Percentiles rank a stretch among this genome's conserved stretches.
Evolutionary conservation across 1,140 invertebrate species (phyloP).

Genomic region (Leguminivora glycinivorella): DNA sequence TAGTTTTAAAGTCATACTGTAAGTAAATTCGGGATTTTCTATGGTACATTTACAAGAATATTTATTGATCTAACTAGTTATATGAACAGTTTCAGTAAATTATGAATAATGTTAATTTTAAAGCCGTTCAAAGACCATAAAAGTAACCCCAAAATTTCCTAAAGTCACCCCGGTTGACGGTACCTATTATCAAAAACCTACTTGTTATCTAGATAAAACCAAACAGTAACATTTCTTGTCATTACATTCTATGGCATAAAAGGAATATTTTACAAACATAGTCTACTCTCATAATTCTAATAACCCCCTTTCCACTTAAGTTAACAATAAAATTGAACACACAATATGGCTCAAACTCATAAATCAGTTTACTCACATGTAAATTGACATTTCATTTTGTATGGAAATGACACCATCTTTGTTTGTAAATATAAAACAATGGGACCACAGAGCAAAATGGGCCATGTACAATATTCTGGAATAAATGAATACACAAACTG

Average conservation of each 20-base stretch:
- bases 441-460: conserved; percentile 8
- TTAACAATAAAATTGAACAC: not conserved
- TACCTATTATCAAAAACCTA: too few relatives aligned
- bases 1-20: too few relatives aligned
- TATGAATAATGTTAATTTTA: too few relatives aligned
- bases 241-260: not conserved
- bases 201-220: too few relatives aligned
- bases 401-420: conserved; percentile 28
- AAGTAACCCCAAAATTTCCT: too few relatives aligned
- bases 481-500: conserved; percentile 25
- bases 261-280: too few relatives aligned
- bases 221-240: not conserved
- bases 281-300: not conserved
- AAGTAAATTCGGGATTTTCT: too few relatives aligned
- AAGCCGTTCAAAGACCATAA: too few relatives aligned
- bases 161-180: too few relatives aligned
- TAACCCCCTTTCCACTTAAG: not conserved
- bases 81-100: too few relatives aligned
- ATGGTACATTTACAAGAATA: too few relatives aligned
- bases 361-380: conserved; percentile 21
- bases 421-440: conserved; percentile 26
- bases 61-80: too few relatives aligned
- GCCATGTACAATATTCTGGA: conserved; percentile 18
- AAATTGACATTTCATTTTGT: conserved; percentile 17
- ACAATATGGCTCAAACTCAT: conserved; percentile 5